Evolutionary conservation across 92 coral and sea anemone genomes (phyloP), one percentile per base, ranked within the genome.

Genomic region (Umimayanthus kanabou): DNA sequence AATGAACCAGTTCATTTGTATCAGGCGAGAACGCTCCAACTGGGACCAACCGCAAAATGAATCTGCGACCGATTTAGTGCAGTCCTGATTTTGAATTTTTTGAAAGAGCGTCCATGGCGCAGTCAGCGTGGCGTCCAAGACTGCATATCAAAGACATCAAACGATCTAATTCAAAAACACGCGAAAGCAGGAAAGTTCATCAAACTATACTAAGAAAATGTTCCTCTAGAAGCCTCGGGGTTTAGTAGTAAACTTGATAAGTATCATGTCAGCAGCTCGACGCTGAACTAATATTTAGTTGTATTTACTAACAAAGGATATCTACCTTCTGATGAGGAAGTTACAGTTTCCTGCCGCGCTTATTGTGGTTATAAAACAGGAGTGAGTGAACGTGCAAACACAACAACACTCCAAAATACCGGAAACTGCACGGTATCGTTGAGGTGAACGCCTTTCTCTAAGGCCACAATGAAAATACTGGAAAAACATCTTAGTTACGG

Each of bases 401-500:
- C 70, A 69, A 73, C 20, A 9, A 16, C 39, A 16, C 33, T 80
- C 47, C 37, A 40, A 69, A 80, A 37, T 45, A 6, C 86, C 61
- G 74, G 74, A 75, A 75, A 20, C 53, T 39, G 10, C 18, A 39
- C 58, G 58, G 82, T 66, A 30, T 42, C 47, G 3, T 28, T n/a
- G 47, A 25, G 58, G 84, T 33, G 47, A 58, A 80, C 84, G 71
- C 66, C 73, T 83, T 26, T 14, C 45, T 4, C 65, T 28, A 33
- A 45, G 30, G 29, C 78, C 64, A 78, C 87, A 29, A 10, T 47
- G 39, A 70, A 28, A 65, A 83, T 26, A 83, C 77, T 83, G 87
- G 77, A 70, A 83, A 69, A 83, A 71, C 47, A 82, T 25, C 42
- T 83, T 71, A 70, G 87, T 83, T 47, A 83, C 78, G 87, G 79